phyloP scores from a whole-genome alignment of 2,797 vertebrate genomes.

The Pseudochirops corinnae region DNA sequence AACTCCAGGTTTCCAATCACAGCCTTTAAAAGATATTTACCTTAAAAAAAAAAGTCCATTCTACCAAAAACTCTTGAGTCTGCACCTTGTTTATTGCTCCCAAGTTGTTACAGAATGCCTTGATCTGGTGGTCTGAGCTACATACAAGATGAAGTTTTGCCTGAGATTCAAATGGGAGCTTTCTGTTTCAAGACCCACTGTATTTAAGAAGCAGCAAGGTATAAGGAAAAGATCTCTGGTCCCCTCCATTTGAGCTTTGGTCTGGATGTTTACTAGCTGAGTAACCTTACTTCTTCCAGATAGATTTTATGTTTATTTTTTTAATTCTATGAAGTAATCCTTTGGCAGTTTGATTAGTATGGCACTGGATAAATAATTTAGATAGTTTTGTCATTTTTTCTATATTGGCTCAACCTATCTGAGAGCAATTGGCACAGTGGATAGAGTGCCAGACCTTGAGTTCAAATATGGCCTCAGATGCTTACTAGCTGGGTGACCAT shows the following conservation, averaged over 20 bases:
- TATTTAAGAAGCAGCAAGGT: not conserved
- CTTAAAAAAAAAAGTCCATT: not conserved
- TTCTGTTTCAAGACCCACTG: not conserved
- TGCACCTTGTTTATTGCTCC: conserved; percentile 48
- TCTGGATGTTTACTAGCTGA: not conserved
- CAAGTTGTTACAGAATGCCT: not conserved
- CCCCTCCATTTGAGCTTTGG: not conserved
- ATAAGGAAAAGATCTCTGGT: not conserved
- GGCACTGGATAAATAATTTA: not conserved
- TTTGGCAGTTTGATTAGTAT: not conserved
- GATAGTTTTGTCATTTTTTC: not conserved
- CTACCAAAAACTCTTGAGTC: conserved; percentile 18
- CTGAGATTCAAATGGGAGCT: not conserved
- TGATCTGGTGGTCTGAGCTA: not conserved
- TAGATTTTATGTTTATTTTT: not conserved
- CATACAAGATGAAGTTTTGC: not conserved
- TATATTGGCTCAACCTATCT: not conserved
- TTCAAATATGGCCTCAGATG: not conserved
- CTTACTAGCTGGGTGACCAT: not conserved
- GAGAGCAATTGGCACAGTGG: not conserved
- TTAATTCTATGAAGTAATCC: not conserved
- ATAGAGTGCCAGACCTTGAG: not conserved
- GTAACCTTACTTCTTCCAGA: not conserved
- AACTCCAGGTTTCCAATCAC: conserved; percentile 17
- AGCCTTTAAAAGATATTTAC: conserved; percentile 27